Evolutionary conservation across 1,140 invertebrate species (phyloP).

Genomic region (Platyura marginata): DNA sequence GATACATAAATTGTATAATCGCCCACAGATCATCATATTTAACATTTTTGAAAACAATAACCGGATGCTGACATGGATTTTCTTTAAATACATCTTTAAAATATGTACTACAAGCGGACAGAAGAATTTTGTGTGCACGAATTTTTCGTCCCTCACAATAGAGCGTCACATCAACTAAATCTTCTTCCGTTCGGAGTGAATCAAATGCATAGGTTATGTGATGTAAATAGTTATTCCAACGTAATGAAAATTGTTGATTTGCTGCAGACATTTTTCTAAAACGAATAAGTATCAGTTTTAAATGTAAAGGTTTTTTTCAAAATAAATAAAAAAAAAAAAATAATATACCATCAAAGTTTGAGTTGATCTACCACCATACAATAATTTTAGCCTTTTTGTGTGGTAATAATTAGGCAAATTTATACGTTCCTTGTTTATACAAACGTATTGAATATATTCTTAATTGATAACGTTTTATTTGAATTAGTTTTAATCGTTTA

Average conservation of each 20-base stretch:
- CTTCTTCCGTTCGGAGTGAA: constrained; percentile 51
- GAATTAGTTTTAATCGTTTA: too few relatives aligned
- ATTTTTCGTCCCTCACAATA: constrained; percentile 68
- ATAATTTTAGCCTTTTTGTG: too few relatives aligned
- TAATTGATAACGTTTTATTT: too few relatives aligned
- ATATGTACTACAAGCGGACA: constrained; percentile 66
- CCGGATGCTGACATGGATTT: constrained; percentile 69
- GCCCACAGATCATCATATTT: constrained; percentile 62
- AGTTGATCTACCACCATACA: too few relatives aligned
- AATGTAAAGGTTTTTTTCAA: too few relatives aligned
- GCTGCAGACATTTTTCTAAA: too few relatives aligned
- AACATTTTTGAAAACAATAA: constrained; percentile 71
- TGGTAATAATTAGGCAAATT: too few relatives aligned
- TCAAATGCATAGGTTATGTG: constrained; percentile 61
- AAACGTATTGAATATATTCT: too few relatives aligned
- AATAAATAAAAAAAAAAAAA: too few relatives aligned
- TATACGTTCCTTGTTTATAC: too few relatives aligned
- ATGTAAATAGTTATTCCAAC: constrained; percentile 58
- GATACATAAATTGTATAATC: constrained; percentile 71
- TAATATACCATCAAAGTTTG: too few relatives aligned
- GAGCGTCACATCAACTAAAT: constrained; percentile 70
- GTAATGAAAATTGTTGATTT: constrained; percentile 48
- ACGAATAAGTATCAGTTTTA: too few relatives aligned
- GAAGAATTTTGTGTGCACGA: constrained; percentile 67
- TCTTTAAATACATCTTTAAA: constrained; percentile 69